Evolutionary conservation across 2,797 vertebrate genomes (phyloP).

Genomic region (Acanthis flammea): DNA sequence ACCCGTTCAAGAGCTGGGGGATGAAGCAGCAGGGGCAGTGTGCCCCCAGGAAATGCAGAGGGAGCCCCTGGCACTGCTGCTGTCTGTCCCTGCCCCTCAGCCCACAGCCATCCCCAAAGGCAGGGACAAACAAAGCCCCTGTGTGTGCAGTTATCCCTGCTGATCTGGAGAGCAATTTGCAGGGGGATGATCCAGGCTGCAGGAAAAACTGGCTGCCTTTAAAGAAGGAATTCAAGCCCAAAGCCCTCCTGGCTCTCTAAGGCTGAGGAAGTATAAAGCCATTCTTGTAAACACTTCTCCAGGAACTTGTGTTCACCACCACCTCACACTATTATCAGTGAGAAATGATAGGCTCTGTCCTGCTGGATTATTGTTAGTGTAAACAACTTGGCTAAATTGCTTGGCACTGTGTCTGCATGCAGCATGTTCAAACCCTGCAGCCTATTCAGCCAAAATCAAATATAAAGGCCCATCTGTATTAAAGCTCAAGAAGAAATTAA

Average conservation of each 20-base stretch:
- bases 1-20: fast-evolving
- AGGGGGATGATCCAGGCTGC: neutral
- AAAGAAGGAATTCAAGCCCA: neutral
- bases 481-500: constrained; percentile 67
- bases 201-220: neutral
- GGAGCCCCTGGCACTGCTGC: neutral
- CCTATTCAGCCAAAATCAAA: constrained; percentile 50
- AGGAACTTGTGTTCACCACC: constrained; percentile 31
- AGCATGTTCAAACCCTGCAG: constrained; percentile 42
- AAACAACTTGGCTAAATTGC: constrained; percentile 62
- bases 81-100: neutral
- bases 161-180: neutral
- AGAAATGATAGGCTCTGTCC: constrained; percentile 50
- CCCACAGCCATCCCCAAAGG: neutral
- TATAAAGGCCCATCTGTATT: constrained; percentile 60
- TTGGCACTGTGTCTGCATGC: constrained; percentile 47
- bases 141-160: neutral
- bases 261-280: neutral
- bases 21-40: neutral
- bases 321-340: constrained; percentile 36
- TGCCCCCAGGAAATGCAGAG: neutral
- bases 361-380: constrained; percentile 48
- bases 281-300: constrained; percentile 7
- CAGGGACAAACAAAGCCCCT: neutral
- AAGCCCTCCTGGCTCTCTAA: neutral